phyloP scores from a whole-genome alignment of 2,797 vertebrate species.

The Lacerta viridis region DNA sequence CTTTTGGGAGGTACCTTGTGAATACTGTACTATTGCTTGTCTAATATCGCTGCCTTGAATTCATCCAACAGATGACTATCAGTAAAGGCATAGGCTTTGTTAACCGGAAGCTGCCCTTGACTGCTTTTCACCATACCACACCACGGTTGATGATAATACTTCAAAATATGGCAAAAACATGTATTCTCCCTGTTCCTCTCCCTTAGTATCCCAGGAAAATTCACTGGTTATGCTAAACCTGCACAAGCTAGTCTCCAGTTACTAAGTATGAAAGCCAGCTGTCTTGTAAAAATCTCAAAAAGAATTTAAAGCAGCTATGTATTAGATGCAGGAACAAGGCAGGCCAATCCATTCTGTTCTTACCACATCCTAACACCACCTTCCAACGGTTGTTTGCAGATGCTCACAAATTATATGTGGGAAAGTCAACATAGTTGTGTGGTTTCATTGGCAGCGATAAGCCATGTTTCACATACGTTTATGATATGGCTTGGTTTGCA shows the following conservation, averaged over 20 bases:
- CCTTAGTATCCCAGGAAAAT: not conserved
- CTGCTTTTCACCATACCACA: not conserved
- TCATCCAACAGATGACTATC: not conserved
- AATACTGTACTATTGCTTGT: not conserved
- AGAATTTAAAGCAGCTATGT: not conserved
- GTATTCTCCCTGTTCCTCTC: not conserved
- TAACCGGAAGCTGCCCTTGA: not conserved
- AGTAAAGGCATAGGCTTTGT: not conserved
- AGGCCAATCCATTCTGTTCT: accelerated
- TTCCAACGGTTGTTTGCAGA: conserved; percentile 6
- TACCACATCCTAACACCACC: not conserved
- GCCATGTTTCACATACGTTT: conserved; percentile 23
- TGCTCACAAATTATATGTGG: conserved; percentile 23
- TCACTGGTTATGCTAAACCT: not conserved
- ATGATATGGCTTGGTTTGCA: not conserved
- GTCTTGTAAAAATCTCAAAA: not conserved
- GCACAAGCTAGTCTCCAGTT: not conserved
- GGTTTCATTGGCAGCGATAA: conserved; percentile 43
- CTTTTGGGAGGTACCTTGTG: not conserved
- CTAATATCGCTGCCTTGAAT: no score
- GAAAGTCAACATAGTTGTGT: conserved; percentile 12
- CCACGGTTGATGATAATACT: not conserved
- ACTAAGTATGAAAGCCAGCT: not conserved
- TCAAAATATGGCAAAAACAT: not conserved
- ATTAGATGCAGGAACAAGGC: not conserved